Conservation (phyloP, 2,888 invertebrate genomes). For the Pandemis cinnamomeana region DNA sequence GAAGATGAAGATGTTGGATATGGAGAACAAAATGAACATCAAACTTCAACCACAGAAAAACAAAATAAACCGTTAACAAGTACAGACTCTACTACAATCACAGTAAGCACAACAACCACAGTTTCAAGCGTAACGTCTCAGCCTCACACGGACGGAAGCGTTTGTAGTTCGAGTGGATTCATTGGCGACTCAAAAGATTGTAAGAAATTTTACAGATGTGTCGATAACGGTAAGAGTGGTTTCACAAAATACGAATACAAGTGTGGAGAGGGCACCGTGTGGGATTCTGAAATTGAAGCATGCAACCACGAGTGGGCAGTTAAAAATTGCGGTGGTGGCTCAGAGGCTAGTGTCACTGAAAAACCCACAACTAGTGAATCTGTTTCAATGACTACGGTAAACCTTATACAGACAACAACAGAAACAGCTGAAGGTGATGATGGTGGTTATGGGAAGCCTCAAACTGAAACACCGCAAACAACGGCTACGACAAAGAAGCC, state of each 20-base stretch:
- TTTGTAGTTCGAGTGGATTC: conserved; percentile 82
- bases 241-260: conserved; percentile 82
- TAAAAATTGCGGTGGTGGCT: conserved; percentile 46
- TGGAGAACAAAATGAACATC: conserved; percentile 43
- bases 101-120: conserved; percentile 1
- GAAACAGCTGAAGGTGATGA: conserved; percentile 44
- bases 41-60: conserved; percentile 29
- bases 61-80: conserved; percentile 23
- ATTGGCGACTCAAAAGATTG: conserved; percentile 84
- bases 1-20: conserved; percentile 45
- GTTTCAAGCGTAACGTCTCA: not conserved
- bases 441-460: conserved; percentile 51
- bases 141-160: conserved; percentile 19
- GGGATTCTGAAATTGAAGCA: conserved; percentile 83
- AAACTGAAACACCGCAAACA: conserved; percentile 37
- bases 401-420: conserved; percentile 46
- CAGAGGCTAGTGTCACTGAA: conserved; percentile 9
- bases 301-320: conserved; percentile 85
- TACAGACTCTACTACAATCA: conserved; percentile 20
- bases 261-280: conserved; percentile 85
- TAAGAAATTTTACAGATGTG: conserved; percentile 88
- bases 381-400: conserved; percentile 41
- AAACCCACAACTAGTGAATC: conserved; percentile 34
- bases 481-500: conserved; percentile 41
- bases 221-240: conserved; percentile 76